Evolutionary conservation across 2,888 invertebrate genomes (phyloP), one percentile per base, ranked within the genome.

Genomic region (Dione vanillae): DNA sequence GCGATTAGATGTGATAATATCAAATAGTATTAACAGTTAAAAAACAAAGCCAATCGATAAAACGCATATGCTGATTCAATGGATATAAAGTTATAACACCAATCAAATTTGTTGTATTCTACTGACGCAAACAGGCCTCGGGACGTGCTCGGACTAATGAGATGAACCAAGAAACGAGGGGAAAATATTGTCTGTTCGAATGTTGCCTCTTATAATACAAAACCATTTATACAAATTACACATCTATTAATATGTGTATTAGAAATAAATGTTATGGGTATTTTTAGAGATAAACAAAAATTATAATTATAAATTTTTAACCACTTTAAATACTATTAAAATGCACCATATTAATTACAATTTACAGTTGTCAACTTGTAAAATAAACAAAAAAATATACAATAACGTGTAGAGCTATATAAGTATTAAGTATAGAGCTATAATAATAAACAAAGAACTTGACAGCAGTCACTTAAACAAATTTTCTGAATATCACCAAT

Each of bases 101-200:
- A 66, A 69, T 64, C 59, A 41, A 69, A 59, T 37, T 61, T 45
- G 58, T 64, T 70, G 67, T 68, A 67, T 45, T 40, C 69, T 59
- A 69, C 69, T 76, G 74, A 75, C 76, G 76, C 73, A 74, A 65
- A 64, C 45, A 45, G 74, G 72, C 74, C 71, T 54, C 41, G 67
- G 27, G 68, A 80, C 85, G 85, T 83, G 85, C 72, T 66, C 68
- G 12, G 83, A 79, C 76, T 85, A 74, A 69, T 54, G 19, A 72
- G 11, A 43, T 35, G 43, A 47, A 69, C 68, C 43, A 59, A 43
- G 40, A 64, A 27, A 9, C 19, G 54, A 47, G 2, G 45, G 37
- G 20, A 37, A 9, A 43, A 12, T 2, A 58, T 8, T 11, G 3
- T 1, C 49, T 11, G 19, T 49, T 9, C 11, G 5, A 0, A 49